phyloP scores from a whole-genome alignment of 2,113 vertebrate species.

The Pseudorhombus dupliciocellatus region DNA sequence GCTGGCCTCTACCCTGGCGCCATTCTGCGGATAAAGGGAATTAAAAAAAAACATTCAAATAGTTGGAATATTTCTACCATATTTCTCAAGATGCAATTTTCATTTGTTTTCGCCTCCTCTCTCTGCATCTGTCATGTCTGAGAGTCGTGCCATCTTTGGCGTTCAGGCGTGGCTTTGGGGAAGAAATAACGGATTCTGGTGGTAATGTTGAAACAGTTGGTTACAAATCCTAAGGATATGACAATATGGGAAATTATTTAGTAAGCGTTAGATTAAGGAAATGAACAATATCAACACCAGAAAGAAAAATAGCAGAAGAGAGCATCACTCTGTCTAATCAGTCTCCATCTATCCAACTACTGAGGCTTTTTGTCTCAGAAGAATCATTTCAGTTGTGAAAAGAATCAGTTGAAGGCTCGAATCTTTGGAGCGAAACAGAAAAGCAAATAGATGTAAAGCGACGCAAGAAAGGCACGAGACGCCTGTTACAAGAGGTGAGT shows the following conservation, averaged over 20 bases:
- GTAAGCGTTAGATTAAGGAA: not conserved
- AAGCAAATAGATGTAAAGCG: slow-evolving; percentile 10
- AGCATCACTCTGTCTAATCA: slow-evolving; percentile 4
- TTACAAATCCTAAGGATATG: not conserved
- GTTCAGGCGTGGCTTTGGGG: not conserved
- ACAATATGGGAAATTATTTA: not conserved
- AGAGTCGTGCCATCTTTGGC: slow-evolving; percentile 14
- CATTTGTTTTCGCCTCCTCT: not conserved
- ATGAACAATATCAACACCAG: not conserved
- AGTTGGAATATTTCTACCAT: not conserved
- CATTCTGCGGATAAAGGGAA: slow-evolving; percentile 84
- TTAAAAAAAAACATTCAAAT: not conserved
- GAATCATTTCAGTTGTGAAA: slow-evolving; percentile 11
- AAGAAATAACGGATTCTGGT: not conserved
- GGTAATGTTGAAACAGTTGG: not conserved
- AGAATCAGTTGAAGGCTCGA: not conserved
- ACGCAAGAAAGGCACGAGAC: slow-evolving; percentile 30
- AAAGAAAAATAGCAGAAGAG: not conserved
- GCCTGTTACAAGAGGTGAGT: slow-evolving; percentile 26
- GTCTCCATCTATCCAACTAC: slow-evolving; percentile 5
- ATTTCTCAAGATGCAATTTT: slow-evolving; percentile 12
- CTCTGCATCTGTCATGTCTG: not conserved
- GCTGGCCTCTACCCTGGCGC: slow-evolving; percentile 93
- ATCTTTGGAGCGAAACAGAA: not conserved
- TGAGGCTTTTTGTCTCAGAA: slow-evolving; percentile 1